Percentiles rank a stretch among this genome's conserved stretches.
Evolutionary conservation across 2,888 invertebrate genomes (phyloP).

Genomic region (Abrostola tripartita): DNA sequence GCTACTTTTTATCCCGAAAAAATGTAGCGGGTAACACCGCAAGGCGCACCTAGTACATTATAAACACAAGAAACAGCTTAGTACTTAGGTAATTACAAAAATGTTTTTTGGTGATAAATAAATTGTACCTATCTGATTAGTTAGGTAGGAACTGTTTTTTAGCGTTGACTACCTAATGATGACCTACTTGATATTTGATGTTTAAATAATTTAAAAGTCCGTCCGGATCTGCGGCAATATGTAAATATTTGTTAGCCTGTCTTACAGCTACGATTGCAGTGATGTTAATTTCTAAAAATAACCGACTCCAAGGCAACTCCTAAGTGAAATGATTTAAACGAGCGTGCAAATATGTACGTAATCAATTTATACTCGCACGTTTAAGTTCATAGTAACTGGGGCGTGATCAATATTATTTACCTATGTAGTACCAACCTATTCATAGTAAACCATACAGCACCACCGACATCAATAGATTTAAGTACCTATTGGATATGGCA

Average conservation of each 20-base stretch:
- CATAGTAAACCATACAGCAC: background rate
- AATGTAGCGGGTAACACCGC: too few species aligned
- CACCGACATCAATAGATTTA: background rate
- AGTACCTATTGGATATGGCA: background rate
- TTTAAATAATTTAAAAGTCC: background rate
- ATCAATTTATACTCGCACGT: constrained; percentile 40
- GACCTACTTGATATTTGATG: background rate
- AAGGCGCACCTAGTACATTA: too few species aligned
- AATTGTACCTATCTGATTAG: too few species aligned
- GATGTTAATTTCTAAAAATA: constrained; percentile 71
- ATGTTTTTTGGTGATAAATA: too few species aligned
- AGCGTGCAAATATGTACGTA: constrained; percentile 46
- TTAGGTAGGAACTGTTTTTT: background rate
- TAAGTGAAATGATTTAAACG: constrained; percentile 50
- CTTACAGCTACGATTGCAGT: constrained; percentile 44
- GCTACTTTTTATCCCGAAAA: too few species aligned
- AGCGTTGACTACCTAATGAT: background rate
- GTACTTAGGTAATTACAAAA: too few species aligned
- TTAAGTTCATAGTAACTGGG: constrained; percentile 17
- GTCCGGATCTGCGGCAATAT: constrained; percentile 24
- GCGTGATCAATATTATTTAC: constrained; percentile 11
- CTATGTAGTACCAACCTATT: background rate
- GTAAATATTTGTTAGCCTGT: constrained; percentile 29
- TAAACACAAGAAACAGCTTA: too few species aligned
- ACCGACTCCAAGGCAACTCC: constrained; percentile 40